Evolutionary conservation across 2,888 invertebrate genomes (phyloP).

Genomic region (Phlogophora meticulosa): DNA sequence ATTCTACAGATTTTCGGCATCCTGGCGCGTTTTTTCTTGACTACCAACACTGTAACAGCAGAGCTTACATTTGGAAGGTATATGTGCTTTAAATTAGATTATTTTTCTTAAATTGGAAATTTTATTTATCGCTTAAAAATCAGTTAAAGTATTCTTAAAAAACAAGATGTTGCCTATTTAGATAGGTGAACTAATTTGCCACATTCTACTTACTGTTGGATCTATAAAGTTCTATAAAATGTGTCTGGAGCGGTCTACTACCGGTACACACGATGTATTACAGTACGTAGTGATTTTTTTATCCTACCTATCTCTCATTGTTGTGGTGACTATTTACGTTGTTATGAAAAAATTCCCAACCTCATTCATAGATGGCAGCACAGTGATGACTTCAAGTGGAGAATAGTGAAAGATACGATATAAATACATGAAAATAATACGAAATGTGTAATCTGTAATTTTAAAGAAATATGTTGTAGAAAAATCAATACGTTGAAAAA

Average conservation of each 20-base stretch:
- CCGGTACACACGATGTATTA: background rate
- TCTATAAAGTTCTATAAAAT: background rate
- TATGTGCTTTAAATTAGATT: background rate
- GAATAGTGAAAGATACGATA: background rate
- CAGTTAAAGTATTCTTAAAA: no score
- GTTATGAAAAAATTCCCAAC: conserved; percentile 26
- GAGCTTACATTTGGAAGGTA: background rate
- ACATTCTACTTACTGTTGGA: background rate
- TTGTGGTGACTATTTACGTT: conserved; percentile 6
- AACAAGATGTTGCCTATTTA: no score
- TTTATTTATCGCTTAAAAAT: no score
- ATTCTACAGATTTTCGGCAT: conserved; percentile 19
- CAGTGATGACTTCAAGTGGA: conserved; percentile 1
- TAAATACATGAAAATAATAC: background rate
- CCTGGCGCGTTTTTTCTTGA: conserved; percentile 1
- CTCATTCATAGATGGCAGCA: conserved; percentile 54
- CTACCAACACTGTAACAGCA: background rate
- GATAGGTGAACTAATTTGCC: no score
- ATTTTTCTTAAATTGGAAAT: no score
- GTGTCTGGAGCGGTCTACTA: background rate
- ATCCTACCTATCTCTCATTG: background rate
- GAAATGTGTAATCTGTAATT: background rate
- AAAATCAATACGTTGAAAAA: background rate
- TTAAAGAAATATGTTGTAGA: background rate
- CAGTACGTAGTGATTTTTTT: background rate